Percentiles rank a stretch among this genome's conserved stretches.
These are phyloP conservation scores for Arrhamphus sclerolepis DNA, from an alignment of 2,797 vertebrate species.

Conservation along the genomic window DNA sequence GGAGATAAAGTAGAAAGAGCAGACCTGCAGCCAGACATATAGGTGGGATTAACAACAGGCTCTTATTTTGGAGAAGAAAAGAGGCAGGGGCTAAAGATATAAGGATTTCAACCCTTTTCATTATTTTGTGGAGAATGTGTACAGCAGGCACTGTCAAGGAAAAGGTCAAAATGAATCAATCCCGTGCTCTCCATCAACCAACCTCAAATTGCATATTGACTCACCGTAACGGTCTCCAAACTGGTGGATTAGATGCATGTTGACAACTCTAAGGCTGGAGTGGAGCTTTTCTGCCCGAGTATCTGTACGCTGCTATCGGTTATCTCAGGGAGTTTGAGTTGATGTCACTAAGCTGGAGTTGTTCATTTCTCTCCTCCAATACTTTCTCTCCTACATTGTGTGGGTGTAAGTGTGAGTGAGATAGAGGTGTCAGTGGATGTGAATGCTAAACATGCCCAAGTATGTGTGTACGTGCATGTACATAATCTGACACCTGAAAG, in stretches of 20 bases:
- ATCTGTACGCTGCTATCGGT: constrained; percentile 25
- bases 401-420: constrained; percentile 8
- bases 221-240: constrained; percentile 51
- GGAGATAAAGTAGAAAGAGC: constrained; percentile 66
- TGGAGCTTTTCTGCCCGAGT: constrained; percentile 33
- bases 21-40: constrained; percentile 65
- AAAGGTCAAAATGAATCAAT: constrained; percentile 82
- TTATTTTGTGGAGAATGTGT: constrained; percentile 70
- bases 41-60: constrained; percentile 72
- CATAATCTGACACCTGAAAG: constrained; percentile 46
- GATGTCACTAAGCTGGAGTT: constrained; percentile 37
- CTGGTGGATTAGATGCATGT: constrained; percentile 62
- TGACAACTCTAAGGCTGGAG: constrained; percentile 57
- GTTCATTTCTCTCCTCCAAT: constrained; percentile 34
- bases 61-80: constrained; percentile 71
- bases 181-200: constrained; percentile 62
- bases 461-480: constrained; percentile 26
- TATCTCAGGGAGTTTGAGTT: constrained; percentile 35
- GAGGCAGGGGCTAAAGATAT: constrained; percentile 61
- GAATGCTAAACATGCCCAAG: constrained; percentile 41
- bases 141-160: constrained; percentile 64
- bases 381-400: constrained; percentile 28
- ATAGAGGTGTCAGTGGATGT: constrained; percentile 9
- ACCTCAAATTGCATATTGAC: constrained; percentile 79
- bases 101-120: constrained; percentile 73